Evolutionary conservation across 2,888 invertebrate species (phyloP).

Genomic region (Ennomos fuscantarius): DNA sequence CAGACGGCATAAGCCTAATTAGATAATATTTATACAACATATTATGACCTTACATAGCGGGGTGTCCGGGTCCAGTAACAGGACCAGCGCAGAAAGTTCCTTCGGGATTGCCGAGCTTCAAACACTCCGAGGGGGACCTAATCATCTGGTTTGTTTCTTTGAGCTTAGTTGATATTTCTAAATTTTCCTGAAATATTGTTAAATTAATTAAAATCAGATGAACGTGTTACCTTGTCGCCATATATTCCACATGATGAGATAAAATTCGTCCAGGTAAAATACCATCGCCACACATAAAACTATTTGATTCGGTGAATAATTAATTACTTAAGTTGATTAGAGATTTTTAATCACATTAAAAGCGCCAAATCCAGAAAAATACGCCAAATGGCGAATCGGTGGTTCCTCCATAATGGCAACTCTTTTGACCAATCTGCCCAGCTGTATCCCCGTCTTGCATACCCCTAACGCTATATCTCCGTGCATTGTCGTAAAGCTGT

Average conservation of each 20-base stretch:
- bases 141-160: conserved; percentile 9
- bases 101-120: neutral
- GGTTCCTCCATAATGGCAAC: conserved; percentile 24
- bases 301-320: too few species aligned
- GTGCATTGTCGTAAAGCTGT: neutral
- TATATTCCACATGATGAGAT: neutral
- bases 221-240: neutral
- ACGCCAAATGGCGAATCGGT: conserved; percentile 21
- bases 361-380: conserved; percentile 46
- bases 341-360: conserved; percentile 39
- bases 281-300: too few species aligned
- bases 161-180: conserved; percentile 1
- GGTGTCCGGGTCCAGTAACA: conserved; percentile 3
- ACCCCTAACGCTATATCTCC: conserved; percentile 12
- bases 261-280: too few species aligned
- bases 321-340: too few species aligned
- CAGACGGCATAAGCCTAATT: too few species aligned
- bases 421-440: conserved; percentile 5
- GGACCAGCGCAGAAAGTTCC: conserved; percentile 17
- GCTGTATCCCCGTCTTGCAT: neutral
- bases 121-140: neutral
- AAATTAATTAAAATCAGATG: neutral
- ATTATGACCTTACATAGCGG: conserved; percentile 9
- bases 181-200: conserved; percentile 4
- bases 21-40: neutral